Conservation (phyloP, 2,888 invertebrate species). For the Augiades crinisus region DNA sequence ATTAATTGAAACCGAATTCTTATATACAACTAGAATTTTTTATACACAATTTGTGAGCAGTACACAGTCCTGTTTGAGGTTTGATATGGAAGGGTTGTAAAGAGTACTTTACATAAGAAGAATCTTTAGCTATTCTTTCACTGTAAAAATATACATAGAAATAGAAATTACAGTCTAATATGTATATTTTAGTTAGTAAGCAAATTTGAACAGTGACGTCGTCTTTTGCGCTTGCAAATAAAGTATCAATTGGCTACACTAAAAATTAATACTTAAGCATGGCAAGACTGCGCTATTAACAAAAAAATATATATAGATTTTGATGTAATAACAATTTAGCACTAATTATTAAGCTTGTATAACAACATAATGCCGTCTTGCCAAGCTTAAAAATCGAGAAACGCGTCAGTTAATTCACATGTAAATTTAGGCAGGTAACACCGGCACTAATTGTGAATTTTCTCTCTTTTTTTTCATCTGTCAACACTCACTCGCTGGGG, state of each 20-base stretch:
- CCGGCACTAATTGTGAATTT: constrained; percentile 64
- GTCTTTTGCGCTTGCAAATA: constrained; percentile 8
- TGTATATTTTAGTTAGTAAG: background rate
- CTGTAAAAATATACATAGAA: too few species aligned
- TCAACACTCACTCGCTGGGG: constrained; percentile 76
- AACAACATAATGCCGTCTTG: constrained; percentile 60
- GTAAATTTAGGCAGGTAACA: constrained; percentile 40
- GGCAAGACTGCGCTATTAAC: constrained; percentile 61
- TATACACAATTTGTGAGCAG: too few species aligned
- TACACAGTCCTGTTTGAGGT: too few species aligned
- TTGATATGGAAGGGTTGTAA: too few species aligned
- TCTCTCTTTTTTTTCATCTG: constrained; percentile 74
- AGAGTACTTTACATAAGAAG: too few species aligned
- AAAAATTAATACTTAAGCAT: constrained; percentile 37
- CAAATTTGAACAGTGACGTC: background rate
- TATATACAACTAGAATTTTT: too few species aligned
- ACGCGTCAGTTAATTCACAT: constrained; percentile 20
- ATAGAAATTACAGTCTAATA: background rate
- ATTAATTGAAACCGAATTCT: too few species aligned
- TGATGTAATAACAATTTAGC: background rate
- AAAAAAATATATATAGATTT: background rate
- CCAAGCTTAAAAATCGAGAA: constrained; percentile 36
- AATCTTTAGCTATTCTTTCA: too few species aligned
- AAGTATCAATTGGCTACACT: constrained; percentile 10
- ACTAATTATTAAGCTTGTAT: constrained; percentile 29